These are phyloP conservation scores for Cyphomyrmex costatus DNA, from an alignment of 1,140 invertebrate species.

Conservation along the genomic window DNA sequence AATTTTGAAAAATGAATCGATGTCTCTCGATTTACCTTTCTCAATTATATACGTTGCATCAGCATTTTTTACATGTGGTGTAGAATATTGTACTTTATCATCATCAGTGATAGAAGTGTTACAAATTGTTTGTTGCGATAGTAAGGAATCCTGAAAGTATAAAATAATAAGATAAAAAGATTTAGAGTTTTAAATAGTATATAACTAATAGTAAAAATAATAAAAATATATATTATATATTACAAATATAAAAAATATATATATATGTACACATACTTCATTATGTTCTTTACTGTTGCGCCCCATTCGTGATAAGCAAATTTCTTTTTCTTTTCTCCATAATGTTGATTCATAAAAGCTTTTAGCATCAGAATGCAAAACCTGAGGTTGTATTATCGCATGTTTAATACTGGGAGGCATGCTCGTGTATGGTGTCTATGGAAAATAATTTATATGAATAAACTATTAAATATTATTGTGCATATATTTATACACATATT, in stretches of 20 bases:
- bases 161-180: slow-evolving; percentile 24
- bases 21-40: slow-evolving; percentile 26
- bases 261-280: not conserved
- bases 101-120: not conserved
- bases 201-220: not conserved
- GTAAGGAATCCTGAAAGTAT: slow-evolving; percentile 11
- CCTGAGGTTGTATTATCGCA: slow-evolving; percentile 73
- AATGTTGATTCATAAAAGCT: slow-evolving; percentile 80
- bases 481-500: not conserved
- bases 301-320: slow-evolving; percentile 80
- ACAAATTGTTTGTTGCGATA: not conserved
- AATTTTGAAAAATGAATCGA: not conserved
- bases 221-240: slow-evolving; percentile 16
- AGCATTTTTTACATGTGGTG: not conserved
- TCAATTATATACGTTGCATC: slow-evolving; percentile 19
- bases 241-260: too few relatives aligned
- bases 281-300: not conserved
- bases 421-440: slow-evolving; percentile 65
- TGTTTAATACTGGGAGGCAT: slow-evolving; percentile 69
- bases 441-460: slow-evolving; percentile 1
- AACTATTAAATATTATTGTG: slow-evolving; percentile 8
- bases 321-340: slow-evolving; percentile 80
- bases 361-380: slow-evolving; percentile 73
- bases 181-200: not conserved
- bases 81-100: slow-evolving; percentile 21